Evolutionary conservation across 2,797 vertebrate species (phyloP).

Genomic region (Clamator glandarius): DNA sequence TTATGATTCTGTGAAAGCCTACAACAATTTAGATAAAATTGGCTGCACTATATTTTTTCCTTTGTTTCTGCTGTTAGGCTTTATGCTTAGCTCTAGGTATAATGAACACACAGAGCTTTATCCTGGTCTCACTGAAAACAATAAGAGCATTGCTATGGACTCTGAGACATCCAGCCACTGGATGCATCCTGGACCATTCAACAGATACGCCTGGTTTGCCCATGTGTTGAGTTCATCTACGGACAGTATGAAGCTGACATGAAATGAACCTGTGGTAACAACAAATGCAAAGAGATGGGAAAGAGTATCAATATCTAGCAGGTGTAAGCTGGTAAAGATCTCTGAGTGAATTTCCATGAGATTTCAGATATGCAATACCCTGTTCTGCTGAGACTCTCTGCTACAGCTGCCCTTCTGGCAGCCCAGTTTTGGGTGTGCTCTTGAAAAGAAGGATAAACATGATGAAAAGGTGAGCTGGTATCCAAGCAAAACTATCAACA

Average conservation of each 20-base stretch:
- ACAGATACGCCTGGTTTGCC: background rate
- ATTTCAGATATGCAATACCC: background rate
- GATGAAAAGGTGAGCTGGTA: background rate
- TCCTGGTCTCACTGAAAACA: background rate
- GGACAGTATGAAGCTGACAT: background rate
- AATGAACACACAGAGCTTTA: background rate
- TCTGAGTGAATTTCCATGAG: background rate
- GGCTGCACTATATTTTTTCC: background rate
- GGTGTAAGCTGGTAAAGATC: background rate
- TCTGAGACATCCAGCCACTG: background rate
- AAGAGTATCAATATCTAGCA: background rate
- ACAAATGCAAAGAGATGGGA: background rate
- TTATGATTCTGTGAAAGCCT: conserved; percentile 46
- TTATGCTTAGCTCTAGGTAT: background rate
- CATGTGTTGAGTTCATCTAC: accelerated
- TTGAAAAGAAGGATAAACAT: background rate
- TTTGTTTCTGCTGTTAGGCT: conserved; percentile 36
- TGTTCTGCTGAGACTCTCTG: background rate
- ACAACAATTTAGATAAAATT: conserved; percentile 34
- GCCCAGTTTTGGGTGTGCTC: accelerated
- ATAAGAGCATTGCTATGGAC: background rate
- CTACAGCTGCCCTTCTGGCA: background rate
- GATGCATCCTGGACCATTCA: background rate
- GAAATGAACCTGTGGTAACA: background rate
- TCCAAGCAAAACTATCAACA: background rate